Base-by-base conservation (phyloP, 2,888 invertebrate genomes). In the Branchellion lobata region DNA sequence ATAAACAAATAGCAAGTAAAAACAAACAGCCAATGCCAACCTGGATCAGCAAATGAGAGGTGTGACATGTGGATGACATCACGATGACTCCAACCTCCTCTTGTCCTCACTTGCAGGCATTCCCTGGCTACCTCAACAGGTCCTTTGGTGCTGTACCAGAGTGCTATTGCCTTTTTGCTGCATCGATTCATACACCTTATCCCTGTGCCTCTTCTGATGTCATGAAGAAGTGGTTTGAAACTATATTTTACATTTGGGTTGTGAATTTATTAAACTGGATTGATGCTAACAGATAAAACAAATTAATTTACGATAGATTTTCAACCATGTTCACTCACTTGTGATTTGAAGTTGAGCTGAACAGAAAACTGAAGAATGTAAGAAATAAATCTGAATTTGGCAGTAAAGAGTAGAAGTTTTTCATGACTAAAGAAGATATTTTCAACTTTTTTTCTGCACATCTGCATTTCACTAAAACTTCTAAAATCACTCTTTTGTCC, bases 401-500 rank as follows among this genome's bases (percentile, higher is more conserved):
- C 24, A 57, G 24, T n/a, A 57, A 57, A n/a, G 61, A 24, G 3
- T 8, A 5, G 8, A 57, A n/a, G 21, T 24, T 24, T n/a, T 57
- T 3, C 61, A 57, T 24, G 3, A 57, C 61, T 24, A 57, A 57
- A n/a, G 61, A 57, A 24, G 21, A 24, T n/a, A 24, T 57, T n/a
- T 57, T 57, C n/a, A 57, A 57, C 8, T 8, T n/a, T 57, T 57
- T 57, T n/a, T 57, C 61, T 24, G 61, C 61, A 57, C 21, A 57
- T 3, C 21, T 14, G n/a, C 61, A 57, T 57, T 57, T n/a, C 24
- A 57, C 61, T n/a, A 57, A 57, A 8, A 57, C 61, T n/a, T 57
- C 24, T 24, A 18, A 14, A n/a, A 24, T 14, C 61, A 57, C 61
- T 24, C 21, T 57, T n/a, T 57, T 5, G 24, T 57, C 21, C 24